Conservation (phyloP, 2,113 vertebrate genomes). For the Myiozetetes cayanensis region DNA sequence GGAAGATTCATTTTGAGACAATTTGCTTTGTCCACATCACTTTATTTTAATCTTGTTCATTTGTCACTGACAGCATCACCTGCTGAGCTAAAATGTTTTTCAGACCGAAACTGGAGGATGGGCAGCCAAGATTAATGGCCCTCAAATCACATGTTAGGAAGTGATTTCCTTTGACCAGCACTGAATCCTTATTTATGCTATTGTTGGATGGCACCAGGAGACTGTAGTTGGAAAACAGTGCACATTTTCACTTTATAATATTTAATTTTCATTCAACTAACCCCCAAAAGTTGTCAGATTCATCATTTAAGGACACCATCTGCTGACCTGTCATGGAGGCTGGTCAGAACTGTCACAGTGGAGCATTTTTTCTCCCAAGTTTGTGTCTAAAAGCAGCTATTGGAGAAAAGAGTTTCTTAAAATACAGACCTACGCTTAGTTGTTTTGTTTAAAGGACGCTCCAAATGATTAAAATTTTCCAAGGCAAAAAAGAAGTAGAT, state of each 20-base stretch:
- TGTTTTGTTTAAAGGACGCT: background rate
- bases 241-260: background rate
- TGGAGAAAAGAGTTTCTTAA: background rate
- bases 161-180: slow-evolving; percentile 41
- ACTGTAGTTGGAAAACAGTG: background rate
- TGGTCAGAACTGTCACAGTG: background rate
- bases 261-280: slow-evolving; percentile 42
- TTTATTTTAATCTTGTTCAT: slow-evolving; percentile 66
- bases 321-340: slow-evolving; percentile 22
- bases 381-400: background rate
- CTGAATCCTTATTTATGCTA: slow-evolving; percentile 11
- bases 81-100: slow-evolving; percentile 67
- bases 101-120: slow-evolving; percentile 24
- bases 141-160: slow-evolving; percentile 2
- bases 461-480: background rate
- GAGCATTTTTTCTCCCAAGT: background rate
- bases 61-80: slow-evolving; percentile 69
- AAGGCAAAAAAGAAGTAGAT: background rate
- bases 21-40: slow-evolving; percentile 45
- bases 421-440: background rate
- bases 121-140: slow-evolving; percentile 59
- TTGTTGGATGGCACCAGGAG: background rate
- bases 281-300: slow-evolving; percentile 33
- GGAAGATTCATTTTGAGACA: slow-evolving; percentile 30
- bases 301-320: slow-evolving; percentile 48